Percentiles rank a stretch among this genome's conserved stretches.
phyloP scores from a whole-genome alignment of 2,888 invertebrate genomes.

The Melikaiella ostensackeni region DNA sequence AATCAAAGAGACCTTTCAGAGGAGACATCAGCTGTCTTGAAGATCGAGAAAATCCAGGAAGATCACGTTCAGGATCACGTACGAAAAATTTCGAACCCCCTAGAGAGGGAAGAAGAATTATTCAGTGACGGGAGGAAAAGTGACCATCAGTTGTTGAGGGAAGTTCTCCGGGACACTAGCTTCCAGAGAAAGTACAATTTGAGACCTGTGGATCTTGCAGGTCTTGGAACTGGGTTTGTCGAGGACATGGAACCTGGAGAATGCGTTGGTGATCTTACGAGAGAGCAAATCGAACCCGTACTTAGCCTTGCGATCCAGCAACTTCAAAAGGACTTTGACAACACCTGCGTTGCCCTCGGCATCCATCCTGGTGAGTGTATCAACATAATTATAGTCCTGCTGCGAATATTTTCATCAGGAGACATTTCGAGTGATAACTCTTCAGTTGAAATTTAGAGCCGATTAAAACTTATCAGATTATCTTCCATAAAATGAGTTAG shows the following conservation, averaged over 20 bases:
- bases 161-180: conserved; percentile 90
- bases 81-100: conserved; percentile 32
- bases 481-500: background rate
- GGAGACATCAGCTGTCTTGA: conserved; percentile 37
- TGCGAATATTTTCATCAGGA: background rate
- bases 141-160: conserved; percentile 87
- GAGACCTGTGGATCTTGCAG: conserved; percentile 85
- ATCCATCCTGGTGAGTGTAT: conserved; percentile 90
- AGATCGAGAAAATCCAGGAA: conserved; percentile 43
- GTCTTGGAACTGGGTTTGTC: conserved; percentile 78
- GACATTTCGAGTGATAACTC: background rate
- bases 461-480: conserved; percentile 2
- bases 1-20: conserved; percentile 41
- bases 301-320: conserved; percentile 92
- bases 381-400: too few relatives aligned
- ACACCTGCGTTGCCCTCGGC: conserved; percentile 89
- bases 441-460: background rate
- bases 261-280: conserved; percentile 80
- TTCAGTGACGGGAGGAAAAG: conserved; percentile 66
- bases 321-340: conserved; percentile 90
- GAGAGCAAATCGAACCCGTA: conserved; percentile 90
- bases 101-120: conserved; percentile 64
- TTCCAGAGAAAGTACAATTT: conserved; percentile 91
- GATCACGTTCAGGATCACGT: background rate
- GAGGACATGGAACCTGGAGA: conserved; percentile 84